Evolutionary conservation across 2,113 vertebrate species (phyloP), one percentile per base, ranked within the genome.

Genomic region (Plecotus auritus): DNA sequence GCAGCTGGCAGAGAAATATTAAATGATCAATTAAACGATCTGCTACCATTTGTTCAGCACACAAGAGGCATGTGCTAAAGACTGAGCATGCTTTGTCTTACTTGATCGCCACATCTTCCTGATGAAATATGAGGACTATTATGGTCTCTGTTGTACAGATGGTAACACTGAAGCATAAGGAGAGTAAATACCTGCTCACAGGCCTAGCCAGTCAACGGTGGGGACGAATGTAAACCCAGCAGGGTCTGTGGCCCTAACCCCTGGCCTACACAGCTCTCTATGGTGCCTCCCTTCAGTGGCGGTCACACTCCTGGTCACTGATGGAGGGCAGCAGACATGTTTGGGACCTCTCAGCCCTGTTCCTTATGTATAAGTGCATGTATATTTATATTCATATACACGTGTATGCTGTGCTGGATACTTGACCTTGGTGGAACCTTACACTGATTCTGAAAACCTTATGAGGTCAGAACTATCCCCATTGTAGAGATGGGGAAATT

Each of bases 1-100:
- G 72, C 37, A 85, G 49, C 54, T 73, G 49, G n/a, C 47, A 88
- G 77, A 93, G 76, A 82, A 88, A 87, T 64, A 32, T 84, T 56
- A 56, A 56, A 56, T 56, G 54, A 88, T 93, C 81, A 81, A 28
- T 85, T 80, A 72, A 70, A 59, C 74, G 45, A 76, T 85, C 80
- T n/a, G 82, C 59, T 20, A 26, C 88, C 40, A 26, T 56, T 32
- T 83, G 7, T 13, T 54, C 54, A 92, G 30, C 40, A 37, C 56
- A 5, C 32, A 90, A 59, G n/a, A 49, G 81, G 37, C 13, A 14
- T 10, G 54, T 88, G 69, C 32, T 84, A 20, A 61, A 32, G 64
- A 51, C 3, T 2, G 70, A 56, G 45, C 37, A 22, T 14, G 64
- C 30, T 47, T 47, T 82, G 22, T 90, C n/a, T 35, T 49, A 40